Conservation (phyloP, 2,888 invertebrate species). For the Notodonta dromedarius region DNA sequence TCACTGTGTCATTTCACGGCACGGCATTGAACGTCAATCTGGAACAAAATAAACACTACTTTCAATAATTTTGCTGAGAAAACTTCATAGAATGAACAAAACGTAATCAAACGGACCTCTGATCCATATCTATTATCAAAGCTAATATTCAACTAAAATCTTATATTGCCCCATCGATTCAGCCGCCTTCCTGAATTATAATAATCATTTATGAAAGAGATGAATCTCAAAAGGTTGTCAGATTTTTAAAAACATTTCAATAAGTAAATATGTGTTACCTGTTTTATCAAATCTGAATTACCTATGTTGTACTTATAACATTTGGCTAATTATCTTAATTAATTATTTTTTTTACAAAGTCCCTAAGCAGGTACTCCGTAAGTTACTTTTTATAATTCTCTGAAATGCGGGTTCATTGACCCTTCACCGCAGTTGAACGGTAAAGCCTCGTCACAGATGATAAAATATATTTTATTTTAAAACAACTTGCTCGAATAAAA, state of each 20-base stretch:
- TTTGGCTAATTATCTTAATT: too few relatives aligned
- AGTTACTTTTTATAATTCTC: too few relatives aligned
- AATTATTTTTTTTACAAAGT: too few relatives aligned
- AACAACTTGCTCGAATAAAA: not conserved
- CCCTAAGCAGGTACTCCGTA: too few relatives aligned
- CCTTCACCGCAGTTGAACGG: too few relatives aligned
- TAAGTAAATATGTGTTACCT: too few relatives aligned
- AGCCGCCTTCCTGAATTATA: not conserved
- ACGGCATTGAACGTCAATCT: constrained; percentile 13
- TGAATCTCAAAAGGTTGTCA: constrained; percentile 8
- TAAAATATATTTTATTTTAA: not conserved
- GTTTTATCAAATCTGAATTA: too few relatives aligned
- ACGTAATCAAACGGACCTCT: constrained; percentile 17
- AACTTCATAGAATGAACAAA: too few relatives aligned
- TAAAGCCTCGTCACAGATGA: too few relatives aligned
- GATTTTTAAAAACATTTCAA: constrained; percentile 17
- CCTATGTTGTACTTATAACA: too few relatives aligned
- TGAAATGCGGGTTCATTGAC: too few relatives aligned
- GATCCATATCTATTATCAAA: constrained; percentile 7
- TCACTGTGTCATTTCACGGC: not conserved
- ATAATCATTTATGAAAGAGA: not conserved
- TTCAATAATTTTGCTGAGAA: not conserved
- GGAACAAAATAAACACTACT: constrained; percentile 21
- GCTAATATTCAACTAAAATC: not conserved
- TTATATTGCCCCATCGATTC: not conserved